These are phyloP conservation scores for Aptenodytes forsteri DNA, from an alignment of 2,113 vertebrate species.

Conservation along the genomic window DNA sequence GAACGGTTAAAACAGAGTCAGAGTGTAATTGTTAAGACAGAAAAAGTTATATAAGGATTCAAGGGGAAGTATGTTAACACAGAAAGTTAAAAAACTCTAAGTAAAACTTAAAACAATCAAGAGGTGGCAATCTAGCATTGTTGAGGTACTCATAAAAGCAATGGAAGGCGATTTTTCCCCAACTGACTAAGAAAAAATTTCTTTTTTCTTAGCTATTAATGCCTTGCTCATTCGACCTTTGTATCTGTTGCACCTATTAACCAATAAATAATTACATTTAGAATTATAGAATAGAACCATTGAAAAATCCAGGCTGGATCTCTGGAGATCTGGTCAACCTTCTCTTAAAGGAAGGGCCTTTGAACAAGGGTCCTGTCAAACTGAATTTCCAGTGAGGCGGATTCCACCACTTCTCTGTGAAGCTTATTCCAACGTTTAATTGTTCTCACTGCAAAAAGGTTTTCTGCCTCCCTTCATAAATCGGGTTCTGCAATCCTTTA, in stretches of 20 bases:
- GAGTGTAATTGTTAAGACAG: background rate
- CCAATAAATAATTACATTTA: background rate
- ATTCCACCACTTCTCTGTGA: background rate
- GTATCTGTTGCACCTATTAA: background rate
- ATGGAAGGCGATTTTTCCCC: fast-evolving
- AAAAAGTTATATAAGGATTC: background rate
- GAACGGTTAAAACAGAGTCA: background rate
- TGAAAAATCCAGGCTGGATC: background rate
- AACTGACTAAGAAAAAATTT: background rate
- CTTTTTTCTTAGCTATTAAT: background rate
- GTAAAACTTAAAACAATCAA: background rate
- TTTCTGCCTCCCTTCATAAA: background rate
- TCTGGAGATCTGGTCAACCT: background rate
- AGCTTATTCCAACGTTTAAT: background rate
- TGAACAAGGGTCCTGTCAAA: background rate
- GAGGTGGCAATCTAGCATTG: fast-evolving
- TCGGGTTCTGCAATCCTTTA: background rate
- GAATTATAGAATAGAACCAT: background rate
- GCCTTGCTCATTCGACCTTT: background rate
- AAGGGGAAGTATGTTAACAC: background rate
- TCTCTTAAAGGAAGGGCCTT: background rate
- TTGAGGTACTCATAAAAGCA: background rate
- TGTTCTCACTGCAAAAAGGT: background rate
- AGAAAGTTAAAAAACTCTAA: background rate
- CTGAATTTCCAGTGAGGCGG: background rate